Conservation (phyloP, 2,888 invertebrate genomes). For the Augiades crinisus region DNA sequence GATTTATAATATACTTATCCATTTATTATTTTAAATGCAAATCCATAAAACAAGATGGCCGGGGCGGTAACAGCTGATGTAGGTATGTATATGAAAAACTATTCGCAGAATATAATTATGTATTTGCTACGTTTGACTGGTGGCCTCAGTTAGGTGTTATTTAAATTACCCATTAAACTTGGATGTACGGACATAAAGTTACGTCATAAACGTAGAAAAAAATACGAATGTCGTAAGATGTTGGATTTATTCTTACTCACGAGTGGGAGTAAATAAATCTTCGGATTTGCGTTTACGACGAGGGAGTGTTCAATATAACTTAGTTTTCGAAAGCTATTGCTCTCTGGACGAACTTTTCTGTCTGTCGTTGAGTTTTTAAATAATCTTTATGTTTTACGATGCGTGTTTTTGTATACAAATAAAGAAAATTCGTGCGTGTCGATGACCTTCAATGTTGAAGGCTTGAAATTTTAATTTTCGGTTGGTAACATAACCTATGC, state of each 20-base stretch:
- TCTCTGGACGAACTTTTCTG: constrained; percentile 1
- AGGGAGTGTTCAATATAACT: constrained; percentile 33
- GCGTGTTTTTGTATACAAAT: too few relatives aligned
- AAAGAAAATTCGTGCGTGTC: too few relatives aligned
- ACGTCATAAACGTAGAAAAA: constrained; percentile 22
- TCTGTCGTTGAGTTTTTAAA: constrained; percentile 6
- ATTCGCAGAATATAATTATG: constrained; percentile 1
- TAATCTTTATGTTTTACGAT: constrained; percentile 12
- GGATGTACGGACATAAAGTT: constrained; percentile 28
- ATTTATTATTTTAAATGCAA: neutral
- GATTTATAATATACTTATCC: too few relatives aligned
- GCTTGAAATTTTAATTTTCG: too few relatives aligned
- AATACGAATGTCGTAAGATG: constrained; percentile 33
- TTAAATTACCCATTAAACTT: constrained; percentile 21
- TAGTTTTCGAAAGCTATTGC: constrained; percentile 30
- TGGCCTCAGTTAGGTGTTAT: constrained; percentile 10
- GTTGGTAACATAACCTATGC: too few relatives aligned
- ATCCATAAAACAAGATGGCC: neutral
- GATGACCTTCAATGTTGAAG: constrained; percentile 2
- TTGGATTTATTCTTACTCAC: constrained; percentile 38
- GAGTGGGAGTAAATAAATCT: constrained; percentile 38
- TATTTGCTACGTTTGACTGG: constrained; percentile 16
- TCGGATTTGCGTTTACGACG: constrained; percentile 40
- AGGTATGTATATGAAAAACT: neutral
- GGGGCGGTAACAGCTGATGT: neutral